Evolutionary conservation across 1,140 invertebrate species (phyloP), one percentile per base, ranked within the genome.

Genomic region (Heterodera schachtii): DNA sequence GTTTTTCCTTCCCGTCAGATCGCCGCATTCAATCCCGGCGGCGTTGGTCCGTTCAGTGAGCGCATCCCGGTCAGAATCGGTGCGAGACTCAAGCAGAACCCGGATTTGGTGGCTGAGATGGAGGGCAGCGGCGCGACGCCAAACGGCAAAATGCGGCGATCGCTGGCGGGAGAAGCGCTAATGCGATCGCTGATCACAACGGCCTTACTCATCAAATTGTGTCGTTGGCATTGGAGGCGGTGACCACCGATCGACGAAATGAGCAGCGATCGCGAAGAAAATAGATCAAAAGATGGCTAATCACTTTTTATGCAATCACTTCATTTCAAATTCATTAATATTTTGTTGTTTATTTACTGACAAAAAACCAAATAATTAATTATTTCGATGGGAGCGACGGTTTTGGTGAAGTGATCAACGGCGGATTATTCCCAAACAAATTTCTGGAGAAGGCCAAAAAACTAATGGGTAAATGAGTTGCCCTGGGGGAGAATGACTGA

Each of bases 11-110:
- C 43, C 19, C 49, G 19, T 44, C n/a, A 79, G 78, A 74, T 79
- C 11, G 82, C 82, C 19, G 82, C 47, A 13, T 83, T 84, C 83
- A 83, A 83, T 67, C 8, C 31, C 16, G 82, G 82, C 8, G 82
- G 82, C 19, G 71, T 52, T 21, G 82, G 82, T 66, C 82, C 82
- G 44, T 19, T 57, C 43, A 83, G 80, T n/a, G 71, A 66, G n/a
- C 43, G 21, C 31, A 85, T 78, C 43, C 73, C 82, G 16, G 66
- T 83, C 46, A 73, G 82, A 46, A 82, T 83, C 46, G 82, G 82
- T 21, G 83, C 82, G 5, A 41, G 44, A 21, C 49, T 83, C 11
- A 70, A 81, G 57, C 66, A 69, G 64, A 77, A 43, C 44, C 31
- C 64, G 75, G 47, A 49, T 60, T 19, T 49, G 47, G 41, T 77